Evolutionary conservation across 2,113 vertebrate genomes (phyloP), one percentile per base, ranked within the genome.

Genomic region (Ciconia stormi): DNA sequence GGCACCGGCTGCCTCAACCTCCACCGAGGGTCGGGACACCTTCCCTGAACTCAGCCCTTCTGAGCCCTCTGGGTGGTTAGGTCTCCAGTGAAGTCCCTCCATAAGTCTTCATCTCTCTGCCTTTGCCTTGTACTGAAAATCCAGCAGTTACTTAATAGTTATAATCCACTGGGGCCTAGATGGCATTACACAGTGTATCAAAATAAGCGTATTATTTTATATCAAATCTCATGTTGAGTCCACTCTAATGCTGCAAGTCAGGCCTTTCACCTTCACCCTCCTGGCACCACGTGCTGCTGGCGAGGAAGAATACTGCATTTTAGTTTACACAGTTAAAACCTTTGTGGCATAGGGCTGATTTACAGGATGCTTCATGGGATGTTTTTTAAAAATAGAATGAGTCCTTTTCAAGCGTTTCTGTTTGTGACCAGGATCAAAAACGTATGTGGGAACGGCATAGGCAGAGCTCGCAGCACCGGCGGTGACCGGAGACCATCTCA

Each of bases 401-500:
- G 42, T 13, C 32, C 30, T 79, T 71, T 17, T 74, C 27, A 55
- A 38, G 34, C 12, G n/a, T 44, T 92, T 89, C 16, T 79, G 10
- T 52, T 78, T 34, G 23, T 52, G 26, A 62, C 21, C 12, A 50
- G 62, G 40, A 22, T 36, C 0, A 0, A 72, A 95, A 84, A 29
- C 2, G 0, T 63, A 14, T 10, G 7, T 63, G 55, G 59, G 44
- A 76, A 58, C 0, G 2, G 38, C 77, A 84, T 0, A 0, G 11
- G 56, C 59, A 74, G 81, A 79, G 50, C 42, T 36, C 32, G 42
- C 36, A 58, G 49, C 52, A 36, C 29, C 0, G 0, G 15, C 2
- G 2, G 32, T 52, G 69, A 46, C 67, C 0, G 0, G n/a, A 87
- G 10, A 19, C 36, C 42, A 13, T 29, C 55, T 66, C 77, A 55